These are phyloP conservation scores for Phrynosoma blainvillii DNA, from an alignment of 2,113 vertebrate genomes.

Conservation along the genomic window DNA sequence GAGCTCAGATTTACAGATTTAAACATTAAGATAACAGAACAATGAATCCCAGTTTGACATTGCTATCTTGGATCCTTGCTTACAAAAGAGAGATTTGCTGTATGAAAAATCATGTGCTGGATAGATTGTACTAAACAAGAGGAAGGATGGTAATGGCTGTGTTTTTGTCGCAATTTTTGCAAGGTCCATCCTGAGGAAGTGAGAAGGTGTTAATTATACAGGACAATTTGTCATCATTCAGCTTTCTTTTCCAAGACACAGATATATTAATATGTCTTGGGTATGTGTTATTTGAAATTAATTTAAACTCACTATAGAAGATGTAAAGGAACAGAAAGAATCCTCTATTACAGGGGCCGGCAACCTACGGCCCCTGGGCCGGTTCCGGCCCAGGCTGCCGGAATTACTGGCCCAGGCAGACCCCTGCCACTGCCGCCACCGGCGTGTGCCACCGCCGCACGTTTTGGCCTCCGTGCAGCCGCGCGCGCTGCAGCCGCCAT, in stretches of 20 bases:
- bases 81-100: background rate
- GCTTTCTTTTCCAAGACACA: background rate
- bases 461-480: too few species aligned
- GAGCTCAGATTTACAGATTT: background rate
- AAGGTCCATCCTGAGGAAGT: background rate
- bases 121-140: background rate
- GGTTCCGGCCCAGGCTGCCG: too few species aligned
- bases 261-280: background rate
- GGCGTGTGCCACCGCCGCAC: too few species aligned
- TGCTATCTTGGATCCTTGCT: background rate
- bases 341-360: too few species aligned
- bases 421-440: too few species aligned
- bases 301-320: background rate
- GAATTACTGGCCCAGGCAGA: too few species aligned
- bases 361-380: too few species aligned
- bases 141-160: background rate
- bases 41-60: background rate
- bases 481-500: too few species aligned
- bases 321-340: too few species aligned
- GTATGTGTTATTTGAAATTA: background rate
- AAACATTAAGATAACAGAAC: background rate
- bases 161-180: background rate
- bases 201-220: background rate
- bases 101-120: background rate
- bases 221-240: background rate